Percentiles rank a stretch among this genome's conserved stretches.
Evolutionary conservation across 1,140 invertebrate genomes (phyloP).

Genomic region (Drosophila persimilis): DNA sequence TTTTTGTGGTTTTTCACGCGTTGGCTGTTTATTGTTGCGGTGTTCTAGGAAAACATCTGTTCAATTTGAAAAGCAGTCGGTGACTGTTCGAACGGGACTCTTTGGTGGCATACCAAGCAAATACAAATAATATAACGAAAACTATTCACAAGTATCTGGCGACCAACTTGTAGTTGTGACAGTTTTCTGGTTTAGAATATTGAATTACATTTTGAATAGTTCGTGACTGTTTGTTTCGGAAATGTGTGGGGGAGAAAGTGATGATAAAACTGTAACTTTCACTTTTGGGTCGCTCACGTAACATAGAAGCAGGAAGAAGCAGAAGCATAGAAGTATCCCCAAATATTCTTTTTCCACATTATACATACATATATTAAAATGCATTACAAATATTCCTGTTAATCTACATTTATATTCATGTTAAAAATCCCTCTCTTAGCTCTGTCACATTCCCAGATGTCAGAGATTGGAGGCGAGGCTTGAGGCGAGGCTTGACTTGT

Average conservation of each 20-base stretch:
- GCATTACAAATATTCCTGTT: conserved; percentile 8
- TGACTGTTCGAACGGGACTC: neutral
- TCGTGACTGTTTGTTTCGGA: conserved; percentile 20
- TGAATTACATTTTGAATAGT: conserved; percentile 6
- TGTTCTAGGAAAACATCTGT: conserved; percentile 44
- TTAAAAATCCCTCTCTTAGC: conserved; percentile 8
- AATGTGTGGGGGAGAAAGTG: neutral
- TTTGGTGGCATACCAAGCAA: neutral
- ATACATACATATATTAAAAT: conserved; percentile 8
- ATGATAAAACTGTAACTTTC: conserved; percentile 18
- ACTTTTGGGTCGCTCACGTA: neutral
- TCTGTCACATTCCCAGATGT: conserved; percentile 36
- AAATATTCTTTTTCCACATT: neutral
- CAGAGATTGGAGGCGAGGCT: conserved; percentile 18
- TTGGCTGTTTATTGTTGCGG: conserved; percentile 12
- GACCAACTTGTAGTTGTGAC: neutral
- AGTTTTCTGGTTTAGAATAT: neutral
- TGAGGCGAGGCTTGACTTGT: conserved; percentile 22
- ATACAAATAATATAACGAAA: neutral
- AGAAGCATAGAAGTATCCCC: too few species aligned
- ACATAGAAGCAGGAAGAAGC: neutral
- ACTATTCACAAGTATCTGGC: neutral
- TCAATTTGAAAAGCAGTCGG: conserved; percentile 30
- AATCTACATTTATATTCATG: conserved; percentile 6
- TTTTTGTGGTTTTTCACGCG: conserved; percentile 24